phyloP scores from a whole-genome alignment of 2,888 invertebrate genomes.

The Cantharis rustica region DNA sequence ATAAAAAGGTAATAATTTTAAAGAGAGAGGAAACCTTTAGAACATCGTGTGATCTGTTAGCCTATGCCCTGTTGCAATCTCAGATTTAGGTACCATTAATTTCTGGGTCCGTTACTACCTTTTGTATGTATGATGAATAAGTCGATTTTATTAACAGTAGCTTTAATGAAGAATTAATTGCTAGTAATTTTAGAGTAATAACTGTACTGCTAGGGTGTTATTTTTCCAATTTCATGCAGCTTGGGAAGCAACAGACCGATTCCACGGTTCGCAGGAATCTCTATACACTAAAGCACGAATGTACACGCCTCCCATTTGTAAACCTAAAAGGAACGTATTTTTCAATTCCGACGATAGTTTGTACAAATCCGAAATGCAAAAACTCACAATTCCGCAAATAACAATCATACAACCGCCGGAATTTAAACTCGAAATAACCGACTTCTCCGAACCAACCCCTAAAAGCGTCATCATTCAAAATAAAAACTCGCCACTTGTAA shows the following conservation, averaged over 20 bases:
- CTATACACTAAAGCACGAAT: constrained; percentile 45
- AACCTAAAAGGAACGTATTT: constrained; percentile 52
- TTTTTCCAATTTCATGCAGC: constrained; percentile 51
- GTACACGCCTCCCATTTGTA: constrained; percentile 51
- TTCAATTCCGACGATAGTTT: constrained; percentile 55
- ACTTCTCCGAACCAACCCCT: constrained; percentile 54
- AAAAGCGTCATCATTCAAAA: constrained; percentile 56
- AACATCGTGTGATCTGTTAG: too few relatives aligned
- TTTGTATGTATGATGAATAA: neutral
- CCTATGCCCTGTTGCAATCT: too few relatives aligned
- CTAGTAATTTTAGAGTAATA: neutral
- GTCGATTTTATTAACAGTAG: neutral
- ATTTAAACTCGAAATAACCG: constrained; percentile 53
- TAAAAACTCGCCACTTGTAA: constrained; percentile 33
- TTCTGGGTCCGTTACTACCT: neutral
- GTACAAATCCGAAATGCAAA: constrained; percentile 50
- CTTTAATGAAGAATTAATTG: neutral
- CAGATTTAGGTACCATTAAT: too few relatives aligned
- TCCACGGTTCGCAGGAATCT: constrained; percentile 50
- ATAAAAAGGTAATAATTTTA: too few relatives aligned
- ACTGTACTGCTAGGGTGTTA: constrained; percentile 6
- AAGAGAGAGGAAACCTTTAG: too few relatives aligned
- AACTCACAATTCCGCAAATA: constrained; percentile 52
- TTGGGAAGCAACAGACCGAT: constrained; percentile 47
- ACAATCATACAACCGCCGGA: constrained; percentile 47